A percentile compares a stretch with the other conserved stretches of the same genome.
phyloP scores from a whole-genome alignment of 2,113 vertebrate species.

The Urocynchramus pylzowi region DNA sequence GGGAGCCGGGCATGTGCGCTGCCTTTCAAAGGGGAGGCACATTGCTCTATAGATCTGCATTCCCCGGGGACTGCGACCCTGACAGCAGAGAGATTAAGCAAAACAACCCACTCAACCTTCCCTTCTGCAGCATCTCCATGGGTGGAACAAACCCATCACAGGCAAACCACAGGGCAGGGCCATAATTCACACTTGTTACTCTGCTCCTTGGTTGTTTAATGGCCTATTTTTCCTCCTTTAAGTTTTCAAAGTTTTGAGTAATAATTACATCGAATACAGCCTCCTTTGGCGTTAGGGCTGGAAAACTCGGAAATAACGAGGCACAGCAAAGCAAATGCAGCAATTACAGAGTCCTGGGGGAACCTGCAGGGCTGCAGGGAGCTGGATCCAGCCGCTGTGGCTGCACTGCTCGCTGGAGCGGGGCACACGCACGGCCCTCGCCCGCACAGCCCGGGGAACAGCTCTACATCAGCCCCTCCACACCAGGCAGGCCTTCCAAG shows the following conservation, averaged over 20 bases:
- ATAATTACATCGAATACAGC: slow-evolving; percentile 22
- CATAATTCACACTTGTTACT: slow-evolving; percentile 45
- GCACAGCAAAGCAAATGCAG: slow-evolving; percentile 1
- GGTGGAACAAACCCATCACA: slow-evolving; percentile 22
- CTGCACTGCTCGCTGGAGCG: neutral
- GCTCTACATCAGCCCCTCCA: neutral
- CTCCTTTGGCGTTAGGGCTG: neutral
- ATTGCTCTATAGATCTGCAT: slow-evolving; percentile 15
- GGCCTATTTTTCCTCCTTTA: slow-evolving; percentile 19
- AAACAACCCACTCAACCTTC: slow-evolving; percentile 44
- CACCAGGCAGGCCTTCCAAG: neutral
- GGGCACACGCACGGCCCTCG: neutral
- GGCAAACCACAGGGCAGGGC: slow-evolving; percentile 30
- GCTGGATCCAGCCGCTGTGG: neutral
- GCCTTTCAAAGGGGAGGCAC: slow-evolving; percentile 45
- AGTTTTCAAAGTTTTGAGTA: slow-evolving; percentile 42
- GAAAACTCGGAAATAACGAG: slow-evolving; percentile 39
- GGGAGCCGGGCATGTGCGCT: slow-evolving; percentile 40
- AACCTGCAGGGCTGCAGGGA: neutral
- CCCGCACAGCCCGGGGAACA: neutral
- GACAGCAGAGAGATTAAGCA: slow-evolving; percentile 53
- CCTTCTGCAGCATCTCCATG: neutral
- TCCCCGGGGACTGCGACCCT: neutral
- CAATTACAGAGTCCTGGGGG: neutral
- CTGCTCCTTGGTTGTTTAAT: neutral